Base-by-base conservation (phyloP, 1,140 invertebrate species). In the Drosophila sproati region DNA sequence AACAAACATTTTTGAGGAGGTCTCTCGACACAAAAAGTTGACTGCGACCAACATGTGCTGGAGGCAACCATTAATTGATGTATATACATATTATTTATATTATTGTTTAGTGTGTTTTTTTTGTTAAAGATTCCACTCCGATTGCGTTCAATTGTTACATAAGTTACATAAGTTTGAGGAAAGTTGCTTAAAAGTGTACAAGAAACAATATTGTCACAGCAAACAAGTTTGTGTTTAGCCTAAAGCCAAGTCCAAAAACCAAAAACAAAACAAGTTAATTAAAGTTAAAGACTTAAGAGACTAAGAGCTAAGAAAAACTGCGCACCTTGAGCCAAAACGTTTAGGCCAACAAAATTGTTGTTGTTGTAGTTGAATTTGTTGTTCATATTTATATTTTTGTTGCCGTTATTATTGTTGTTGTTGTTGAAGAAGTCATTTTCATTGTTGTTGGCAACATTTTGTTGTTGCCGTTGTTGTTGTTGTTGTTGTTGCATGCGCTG, bases 301-400 rank as follows among this genome's bases (percentile, higher is more conserved):
- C 12, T 68, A 61, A 68, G 29, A 55, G 34, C 63, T 82, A 34
- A 57, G 48, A 63, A 45, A 59, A 43, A 63, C 20, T 67, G 59
- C 82, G 50, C 82, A 87, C 82, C 82, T 87, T 87, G 87, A 59
- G 63, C 64, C 66, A 43, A 43, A n/a, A 86, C 52, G 43, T 63
- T 77, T 45, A 37, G 20, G 39, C 54, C 43, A 87, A 73, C 48
- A 67, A 7, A 48, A 48, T 39, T 20, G 63, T 45, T 61, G 10
- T 64, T 71, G 45, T 51, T 61, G 50, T 50, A 57, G 51, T 56
- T 79, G 67, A 31, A 43, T 28, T 6, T 28, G 45, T 43, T 45
- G 41, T 47, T 8, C 3, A 12, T 43, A 48, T 80, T 77, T 56
- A 61, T 56, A 32, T 77, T 79, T 69, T 80, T 86, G 48, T 77